Evolutionary conservation across 2,113 vertebrate genomes (phyloP).

Genomic region (Microcebus ravelobensis): DNA sequence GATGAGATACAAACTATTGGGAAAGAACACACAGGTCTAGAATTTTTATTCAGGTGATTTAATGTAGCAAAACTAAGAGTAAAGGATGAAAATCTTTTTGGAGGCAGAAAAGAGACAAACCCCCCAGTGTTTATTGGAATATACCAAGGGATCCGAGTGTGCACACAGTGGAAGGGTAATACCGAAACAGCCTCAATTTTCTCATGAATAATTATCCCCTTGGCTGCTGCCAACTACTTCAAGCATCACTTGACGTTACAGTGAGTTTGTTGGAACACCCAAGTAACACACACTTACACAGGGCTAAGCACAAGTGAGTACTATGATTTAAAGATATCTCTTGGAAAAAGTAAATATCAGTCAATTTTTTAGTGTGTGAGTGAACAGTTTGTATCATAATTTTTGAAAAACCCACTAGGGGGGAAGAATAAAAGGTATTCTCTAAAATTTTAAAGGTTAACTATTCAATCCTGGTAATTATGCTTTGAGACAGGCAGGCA

Average conservation of each 20-base stretch:
- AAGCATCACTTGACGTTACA: neutral
- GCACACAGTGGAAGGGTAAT: neutral
- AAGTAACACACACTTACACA: neutral
- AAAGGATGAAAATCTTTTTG: neutral
- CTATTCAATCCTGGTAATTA: neutral
- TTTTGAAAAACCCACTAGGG: neutral
- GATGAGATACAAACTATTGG: neutral
- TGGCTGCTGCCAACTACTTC: neutral
- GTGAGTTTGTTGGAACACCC: neutral
- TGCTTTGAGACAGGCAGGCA: neutral
- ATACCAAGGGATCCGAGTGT: neutral
- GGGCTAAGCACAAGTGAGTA: neutral
- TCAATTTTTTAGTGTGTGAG: neutral
- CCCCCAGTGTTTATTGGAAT: neutral
- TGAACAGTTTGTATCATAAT: neutral
- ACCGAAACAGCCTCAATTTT: neutral
- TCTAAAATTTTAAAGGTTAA: neutral
- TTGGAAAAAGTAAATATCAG: neutral
- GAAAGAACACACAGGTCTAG: neutral
- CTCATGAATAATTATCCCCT: conserved; percentile 40
- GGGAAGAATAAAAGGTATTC: neutral
- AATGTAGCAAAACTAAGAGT: neutral
- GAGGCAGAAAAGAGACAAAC: neutral
- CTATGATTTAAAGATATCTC: neutral
- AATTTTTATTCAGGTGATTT: neutral